Evolutionary conservation across 1,140 invertebrate species (phyloP).

Genomic region (Elymnias hypermnestra): DNA sequence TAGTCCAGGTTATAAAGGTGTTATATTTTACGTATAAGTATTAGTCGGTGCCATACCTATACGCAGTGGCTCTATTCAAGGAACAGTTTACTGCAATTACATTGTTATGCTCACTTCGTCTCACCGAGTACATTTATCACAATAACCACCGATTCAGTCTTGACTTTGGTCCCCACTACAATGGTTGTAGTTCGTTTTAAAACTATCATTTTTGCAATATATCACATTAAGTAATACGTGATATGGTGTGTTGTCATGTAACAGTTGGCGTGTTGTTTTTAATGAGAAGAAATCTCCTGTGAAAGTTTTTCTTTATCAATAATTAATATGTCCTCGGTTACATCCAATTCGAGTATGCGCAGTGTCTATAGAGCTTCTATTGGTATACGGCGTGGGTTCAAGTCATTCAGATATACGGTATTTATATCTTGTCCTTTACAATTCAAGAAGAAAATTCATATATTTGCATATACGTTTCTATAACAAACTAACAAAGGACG

Average conservation of each 20-base stretch:
- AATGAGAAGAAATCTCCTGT: conserved; percentile 14
- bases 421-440: too few relatives aligned
- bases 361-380: conserved; percentile 65
- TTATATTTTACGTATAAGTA: conserved; percentile 10
- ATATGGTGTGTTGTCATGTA: conserved; percentile 51
- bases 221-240: conserved; percentile 25
- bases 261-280: conserved; percentile 14
- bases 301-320: conserved; percentile 23
- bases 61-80: conserved; percentile 63
- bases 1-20: neutral
- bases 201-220: conserved; percentile 26
- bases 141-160: conserved; percentile 61
- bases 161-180: conserved; percentile 50
- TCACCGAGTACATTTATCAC: conserved; percentile 59
- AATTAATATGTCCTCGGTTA: conserved; percentile 69
- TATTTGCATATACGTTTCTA: too few relatives aligned
- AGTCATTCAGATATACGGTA: conserved; percentile 70
- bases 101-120: conserved; percentile 71
- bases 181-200: conserved; percentile 52
- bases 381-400: conserved; percentile 65
- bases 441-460: too few relatives aligned
- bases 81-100: conserved; percentile 72
- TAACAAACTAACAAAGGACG: too few relatives aligned
- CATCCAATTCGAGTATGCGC: conserved; percentile 65
- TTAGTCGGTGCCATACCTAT: conserved; percentile 37